Evolutionary conservation across 2,113 vertebrate species (phyloP), one percentile per base, ranked within the genome.

Genomic region (Lamprologus callipterus): DNA sequence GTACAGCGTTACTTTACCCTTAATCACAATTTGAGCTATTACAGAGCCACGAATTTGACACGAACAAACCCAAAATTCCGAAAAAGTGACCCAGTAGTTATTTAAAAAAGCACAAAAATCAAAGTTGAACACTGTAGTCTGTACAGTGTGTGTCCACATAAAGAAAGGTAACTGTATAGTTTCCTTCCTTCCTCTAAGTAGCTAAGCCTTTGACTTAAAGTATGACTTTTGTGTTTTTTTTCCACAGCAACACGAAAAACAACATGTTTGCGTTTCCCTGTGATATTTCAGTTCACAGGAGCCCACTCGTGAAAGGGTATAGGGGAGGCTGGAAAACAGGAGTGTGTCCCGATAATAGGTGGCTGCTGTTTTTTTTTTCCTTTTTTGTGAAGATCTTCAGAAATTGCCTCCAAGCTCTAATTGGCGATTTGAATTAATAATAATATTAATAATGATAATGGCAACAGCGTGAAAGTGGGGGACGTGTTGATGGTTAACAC

Each of bases 401-500:
- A 88, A 89, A 87, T 80, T 57, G 88, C 58, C 82, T 80, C 9
- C 23, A 33, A 37, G 51, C 87, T 88, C 81, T 94, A 93, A 93
- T 92, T 94, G 92, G 93, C 31, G 57, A 91, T 85, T 90, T 92
- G 84, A 85, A 95, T 89, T 85, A 91, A 90, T 86, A 91, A 90
- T 88, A 93, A 90, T 89, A 93, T 81, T 88, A 93, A 82, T 89
- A 88, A 91, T 89, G 35, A 88, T 92, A 87, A 92, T 81, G 73
- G 90, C 89, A 87, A 89, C 60, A 89, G 70, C 73, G 28, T 83
- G 86, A 63, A 86, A 88, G 84, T 91, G 93, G 31, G 26, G 93
- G 94, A 85, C 97, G 97, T 96, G 97, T 97, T 98, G 97, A 97
- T 97, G 97, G 97, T 97, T 97, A 97, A 97, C 97, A 96, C 97